Base-by-base conservation (phyloP, 30 jellyfish, hydroid and myxozoan species). In the Aurelia sp. region DNA sequence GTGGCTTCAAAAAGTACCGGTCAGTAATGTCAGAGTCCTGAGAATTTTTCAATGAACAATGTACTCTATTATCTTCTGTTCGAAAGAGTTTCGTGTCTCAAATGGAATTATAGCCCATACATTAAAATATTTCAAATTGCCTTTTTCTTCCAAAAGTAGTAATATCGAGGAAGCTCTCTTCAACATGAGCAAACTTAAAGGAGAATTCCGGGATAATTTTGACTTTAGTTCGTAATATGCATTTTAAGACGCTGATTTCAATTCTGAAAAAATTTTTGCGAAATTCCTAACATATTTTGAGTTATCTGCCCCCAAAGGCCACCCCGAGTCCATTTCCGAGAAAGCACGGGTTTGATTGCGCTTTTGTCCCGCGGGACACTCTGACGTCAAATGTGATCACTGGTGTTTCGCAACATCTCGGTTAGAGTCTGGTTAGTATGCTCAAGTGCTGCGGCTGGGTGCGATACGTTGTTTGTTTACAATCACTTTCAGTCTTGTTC, bases 291-390 rank as follows among this genome's bases (percentile, higher is more conserved):
- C 33, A 33, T 4, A 19, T 63, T 63, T 63, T 5, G 73, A 63
- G 73, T 63, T 19, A 63, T 63, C 27, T 5, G 73, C 47, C 33
- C 73, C 33, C 73, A 40, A 63, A 63, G 33, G 33, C 33, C 33
- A 40, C 33, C 33, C 33, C 73, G 16, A n/a, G 33, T 63, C 73
- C 27, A 5, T 63, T 63, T 40, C 73, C 47, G 24, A 20, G 33
- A 63, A 63, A 63, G 74, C 51, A 63, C 74, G 40, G 74, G 74
- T 20, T 63, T 63, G 74, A 44, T 16, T 63, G 74, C 74, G 74
- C 74, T 20, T 63, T 63, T 20, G 7, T 44, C 74, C 31, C 51
- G 51, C 17, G 74, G 50, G 33, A 63, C 74, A 44, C 40, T 63
- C 52, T 63, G 74, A 63, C 74, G 74, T 63, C 74, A 63, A 5